Percentiles rank a stretch among this genome's conserved stretches.
Evolutionary conservation across 2,113 vertebrate species (phyloP).

Genomic region (Limanda limanda): DNA sequence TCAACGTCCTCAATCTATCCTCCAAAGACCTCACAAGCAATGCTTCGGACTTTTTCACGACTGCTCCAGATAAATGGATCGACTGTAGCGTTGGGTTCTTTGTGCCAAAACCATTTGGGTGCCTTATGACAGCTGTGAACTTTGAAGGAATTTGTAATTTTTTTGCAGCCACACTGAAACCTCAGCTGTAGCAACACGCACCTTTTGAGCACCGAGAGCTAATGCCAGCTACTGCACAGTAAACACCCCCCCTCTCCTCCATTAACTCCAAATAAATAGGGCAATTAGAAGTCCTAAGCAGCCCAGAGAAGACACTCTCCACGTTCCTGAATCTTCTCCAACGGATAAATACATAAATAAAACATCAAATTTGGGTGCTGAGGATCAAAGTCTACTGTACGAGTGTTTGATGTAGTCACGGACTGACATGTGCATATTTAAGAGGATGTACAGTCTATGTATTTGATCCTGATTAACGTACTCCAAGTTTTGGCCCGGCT

Average conservation of each 20-base stretch:
- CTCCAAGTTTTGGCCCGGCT: neutral
- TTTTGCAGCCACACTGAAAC: neutral
- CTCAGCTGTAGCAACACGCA: neutral
- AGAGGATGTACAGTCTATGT: conserved; percentile 29
- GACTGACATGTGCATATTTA: conserved; percentile 42
- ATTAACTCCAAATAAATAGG: conserved; percentile 42
- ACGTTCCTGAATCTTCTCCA: conserved; percentile 44
- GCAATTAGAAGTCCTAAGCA: conserved; percentile 37
- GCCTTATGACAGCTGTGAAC: neutral
- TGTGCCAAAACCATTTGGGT: neutral
- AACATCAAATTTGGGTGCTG: conserved; percentile 39
- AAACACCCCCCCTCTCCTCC: conserved; percentile 24
- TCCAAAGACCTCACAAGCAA: neutral
- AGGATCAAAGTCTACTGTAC: conserved; percentile 60
- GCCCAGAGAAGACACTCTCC: neutral
- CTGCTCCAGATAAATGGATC: neutral
- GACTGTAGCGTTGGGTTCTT: neutral
- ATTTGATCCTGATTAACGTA: conserved; percentile 51
- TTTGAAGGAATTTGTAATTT: neutral
- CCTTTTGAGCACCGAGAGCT: neutral
- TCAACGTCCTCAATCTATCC: neutral
- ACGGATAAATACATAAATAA: conserved; percentile 64
- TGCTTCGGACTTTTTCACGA: conserved; percentile 2
- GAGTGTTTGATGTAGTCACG: conserved; percentile 58
- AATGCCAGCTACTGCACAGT: neutral